Evolutionary conservation across 2,113 vertebrate species (phyloP), one percentile per base, ranked within the genome.

Genomic region (Girardinichthys multiradiatus): DNA sequence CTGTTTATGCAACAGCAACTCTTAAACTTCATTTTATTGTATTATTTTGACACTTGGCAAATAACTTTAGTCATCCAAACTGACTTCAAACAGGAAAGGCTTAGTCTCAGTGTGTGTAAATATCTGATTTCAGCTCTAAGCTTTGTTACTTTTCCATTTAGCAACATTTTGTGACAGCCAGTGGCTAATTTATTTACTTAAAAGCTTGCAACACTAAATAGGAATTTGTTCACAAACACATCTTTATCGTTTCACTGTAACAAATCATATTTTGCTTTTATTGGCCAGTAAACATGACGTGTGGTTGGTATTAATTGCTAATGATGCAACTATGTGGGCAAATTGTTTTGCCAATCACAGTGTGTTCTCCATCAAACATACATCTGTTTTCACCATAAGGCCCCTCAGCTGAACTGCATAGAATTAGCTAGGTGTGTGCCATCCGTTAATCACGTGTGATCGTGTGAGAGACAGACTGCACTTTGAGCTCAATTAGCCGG

Each of bases 401-500:
- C 39, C 64, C 62, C 64, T 21, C 72, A 31, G 68, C 37, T 69
- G 61, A 76, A 60, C 60, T 60, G 61, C 27, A 51, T 57, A 75
- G 70, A 78, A 90, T 90, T 85, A 89, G 65, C 76, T 29, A 74
- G 67, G 61, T 72, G 79, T 66, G 81, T 72, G 77, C 24, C 19
- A 17, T 45, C 37, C 69, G 76, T 48, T 89, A 90, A 91, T 90
- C 74, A 76, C 54, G 84, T 89, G 89, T 74, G 84, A 86, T 90
- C 68, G 71, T 86, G 84, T 80, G 81, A 87, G 85, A 90, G 90
- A 89, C 78, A 61, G 80, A 35, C 79, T 76, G 90, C 89, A 92
- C 91, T 89, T 90, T 80, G 85, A 93, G 92, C 91, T 84, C 91
- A 95, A 94, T 95, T 95, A 94, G 92, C 91, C 87, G 77, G 88